phyloP scores from a whole-genome alignment of 1,140 invertebrate species.

The Drosophila funebris region DNA sequence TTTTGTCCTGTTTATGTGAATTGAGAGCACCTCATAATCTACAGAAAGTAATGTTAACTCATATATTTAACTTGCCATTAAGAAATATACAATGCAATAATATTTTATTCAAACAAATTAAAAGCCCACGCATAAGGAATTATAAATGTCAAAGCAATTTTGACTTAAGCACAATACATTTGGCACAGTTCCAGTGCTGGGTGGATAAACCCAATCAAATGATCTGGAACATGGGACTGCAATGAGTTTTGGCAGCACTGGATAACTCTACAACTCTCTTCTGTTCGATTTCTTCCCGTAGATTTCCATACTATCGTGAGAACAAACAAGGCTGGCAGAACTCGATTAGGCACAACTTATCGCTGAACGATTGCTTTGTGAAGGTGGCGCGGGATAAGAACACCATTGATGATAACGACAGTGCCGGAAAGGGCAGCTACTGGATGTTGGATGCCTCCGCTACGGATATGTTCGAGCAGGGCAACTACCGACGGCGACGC shows the following conservation, averaged over 20 bases:
- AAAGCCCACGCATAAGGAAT: constrained; percentile 20
- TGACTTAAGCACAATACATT: background rate
- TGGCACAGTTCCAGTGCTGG: constrained; percentile 27
- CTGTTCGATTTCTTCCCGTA: constrained; percentile 36
- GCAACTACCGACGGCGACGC: constrained; percentile 90
- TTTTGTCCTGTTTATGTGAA: constrained; percentile 2
- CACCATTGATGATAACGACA: constrained; percentile 87
- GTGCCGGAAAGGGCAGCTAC: constrained; percentile 90
- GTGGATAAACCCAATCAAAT: constrained; percentile 14
- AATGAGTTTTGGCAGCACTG: background rate
- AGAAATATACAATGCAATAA: constrained; percentile 21
- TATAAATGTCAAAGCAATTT: constrained; percentile 17
- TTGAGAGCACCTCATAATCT: constrained; percentile 1
- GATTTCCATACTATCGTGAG: constrained; percentile 90
- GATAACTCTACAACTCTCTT: background rate
- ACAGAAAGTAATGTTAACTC: constrained; percentile 3
- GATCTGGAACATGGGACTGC: too few species aligned
- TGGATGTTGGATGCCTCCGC: constrained; percentile 95
- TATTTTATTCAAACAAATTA: constrained; percentile 23
- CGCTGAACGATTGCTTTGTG: constrained; percentile 96
- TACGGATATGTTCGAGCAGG: constrained; percentile 95
- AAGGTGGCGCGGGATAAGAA: constrained; percentile 92
- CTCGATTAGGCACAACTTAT: constrained; percentile 94
- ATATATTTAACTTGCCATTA: constrained; percentile 41
- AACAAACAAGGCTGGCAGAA: constrained; percentile 95